Conservation (phyloP, 1,140 invertebrate species). For the Zaprionus ornatus region DNA sequence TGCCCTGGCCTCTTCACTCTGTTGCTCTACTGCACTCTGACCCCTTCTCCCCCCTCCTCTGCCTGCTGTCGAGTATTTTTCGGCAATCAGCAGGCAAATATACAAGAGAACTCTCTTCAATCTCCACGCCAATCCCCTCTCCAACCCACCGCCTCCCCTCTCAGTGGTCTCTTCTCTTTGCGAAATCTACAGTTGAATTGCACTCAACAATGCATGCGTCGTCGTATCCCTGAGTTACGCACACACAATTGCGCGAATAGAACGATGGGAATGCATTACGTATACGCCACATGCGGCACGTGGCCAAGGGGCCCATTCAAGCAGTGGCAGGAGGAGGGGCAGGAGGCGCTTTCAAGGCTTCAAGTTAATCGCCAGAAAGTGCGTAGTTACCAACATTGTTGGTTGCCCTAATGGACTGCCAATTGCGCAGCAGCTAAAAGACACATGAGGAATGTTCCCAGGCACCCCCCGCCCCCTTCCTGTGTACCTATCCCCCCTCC, state of each 20-base stretch:
- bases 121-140: not conserved
- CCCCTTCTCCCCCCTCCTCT: not conserved
- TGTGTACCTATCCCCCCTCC: too few relatives aligned
- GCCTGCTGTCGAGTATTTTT: not conserved
- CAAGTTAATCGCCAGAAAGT: slow-evolving; percentile 13
- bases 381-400: slow-evolving; percentile 6
- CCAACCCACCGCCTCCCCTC: not conserved
- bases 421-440: not conserved
- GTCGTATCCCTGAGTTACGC: not conserved
- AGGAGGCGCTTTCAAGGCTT: not conserved
- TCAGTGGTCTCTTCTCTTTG: not conserved
- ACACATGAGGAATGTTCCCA: not conserved
- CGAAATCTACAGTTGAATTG: not conserved
- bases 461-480: not conserved
- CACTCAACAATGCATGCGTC: not conserved
- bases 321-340: not conserved
- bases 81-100: slow-evolving; percentile 4
- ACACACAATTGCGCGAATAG: not conserved
- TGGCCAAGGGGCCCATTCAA: too few relatives aligned
- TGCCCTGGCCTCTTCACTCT: too few relatives aligned
- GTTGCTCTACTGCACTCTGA: too few relatives aligned
- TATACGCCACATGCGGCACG: slow-evolving; percentile 10
- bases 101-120: not conserved
- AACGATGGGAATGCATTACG: not conserved
- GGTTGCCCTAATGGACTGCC: slow-evolving; percentile 3